Percentiles rank a stretch among this genome's conserved stretches.
Evolutionary conservation across 2,888 invertebrate species (phyloP).

Genomic region (Helobdella robusta): DNA sequence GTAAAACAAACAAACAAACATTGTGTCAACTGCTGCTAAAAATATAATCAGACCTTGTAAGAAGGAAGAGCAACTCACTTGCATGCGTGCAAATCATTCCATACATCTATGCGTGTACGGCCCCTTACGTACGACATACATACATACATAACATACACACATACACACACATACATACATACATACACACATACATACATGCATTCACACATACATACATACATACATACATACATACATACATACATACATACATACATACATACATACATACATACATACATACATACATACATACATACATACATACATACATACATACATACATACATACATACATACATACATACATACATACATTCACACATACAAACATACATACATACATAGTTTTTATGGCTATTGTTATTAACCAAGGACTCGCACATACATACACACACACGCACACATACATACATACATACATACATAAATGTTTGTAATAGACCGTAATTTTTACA

Average conservation of each 20-base stretch:
- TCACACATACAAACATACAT: constrained; percentile 4
- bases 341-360: constrained; percentile 16
- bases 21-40: too few relatives aligned
- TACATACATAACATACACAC: too few relatives aligned
- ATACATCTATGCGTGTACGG: too few relatives aligned
- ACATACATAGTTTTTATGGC: constrained; percentile 4
- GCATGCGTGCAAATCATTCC: too few relatives aligned
- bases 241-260: constrained; percentile 14
- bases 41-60: too few relatives aligned
- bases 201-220: constrained; percentile 14
- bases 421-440: constrained; percentile 13
- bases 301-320: constrained; percentile 13
- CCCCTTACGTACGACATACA: background rate
- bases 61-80: too few relatives aligned
- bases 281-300: constrained; percentile 14
- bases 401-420: too few relatives aligned
- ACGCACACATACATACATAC: constrained; percentile 12
- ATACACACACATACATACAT: background rate
- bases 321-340: constrained; percentile 14
- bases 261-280: constrained; percentile 10
- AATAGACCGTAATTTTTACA: too few relatives aligned
- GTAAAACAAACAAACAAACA: too few relatives aligned
- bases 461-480: too few relatives aligned
- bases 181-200: constrained; percentile 8
- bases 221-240: constrained; percentile 12